Percentiles rank a stretch among this genome's conserved stretches.
These are phyloP conservation scores for Synergus laeviventris DNA, from an alignment of 2,888 invertebrate genomes.

Conservation along the genomic window DNA sequence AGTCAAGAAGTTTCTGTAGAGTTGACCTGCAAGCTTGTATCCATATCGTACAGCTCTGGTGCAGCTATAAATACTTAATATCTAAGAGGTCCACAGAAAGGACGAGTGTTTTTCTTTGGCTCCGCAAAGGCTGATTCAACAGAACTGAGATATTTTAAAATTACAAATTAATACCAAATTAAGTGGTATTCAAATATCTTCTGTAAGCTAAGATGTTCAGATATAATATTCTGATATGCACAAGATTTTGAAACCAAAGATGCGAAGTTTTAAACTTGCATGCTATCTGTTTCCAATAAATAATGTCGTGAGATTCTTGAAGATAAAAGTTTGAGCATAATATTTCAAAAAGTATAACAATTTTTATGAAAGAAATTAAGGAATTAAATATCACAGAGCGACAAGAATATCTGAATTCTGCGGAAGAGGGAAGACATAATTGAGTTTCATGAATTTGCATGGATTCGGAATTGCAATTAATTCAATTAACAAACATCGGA, in stretches of 20 bases:
- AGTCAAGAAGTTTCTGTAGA: not conserved
- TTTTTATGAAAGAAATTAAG: constrained; percentile 24
- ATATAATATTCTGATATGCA: not conserved
- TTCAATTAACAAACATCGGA: not conserved
- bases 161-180: not conserved
- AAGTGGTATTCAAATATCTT: not conserved
- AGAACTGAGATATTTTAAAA: constrained; percentile 40
- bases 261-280: not conserved
- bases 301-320: constrained; percentile 6
- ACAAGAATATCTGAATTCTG: constrained; percentile 28
- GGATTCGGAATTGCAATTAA: not conserved
- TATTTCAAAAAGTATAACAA: constrained; percentile 28
- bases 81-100: constrained; percentile 49
- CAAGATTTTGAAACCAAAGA: not conserved
- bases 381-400: constrained; percentile 35
- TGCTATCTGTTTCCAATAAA: constrained; percentile 3
- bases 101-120: constrained; percentile 62
- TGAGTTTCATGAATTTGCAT: not conserved
- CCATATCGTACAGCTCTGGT: constrained; percentile 56
- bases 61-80: constrained; percentile 56
- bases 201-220: not conserved
- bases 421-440: constrained; percentile 30
- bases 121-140: constrained; percentile 55
- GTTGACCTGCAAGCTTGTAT: constrained; percentile 49
- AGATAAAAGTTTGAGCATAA: constrained; percentile 22